Base-by-base conservation (phyloP, 1,140 invertebrate genomes). In the Drosophila grimshawi region DNA sequence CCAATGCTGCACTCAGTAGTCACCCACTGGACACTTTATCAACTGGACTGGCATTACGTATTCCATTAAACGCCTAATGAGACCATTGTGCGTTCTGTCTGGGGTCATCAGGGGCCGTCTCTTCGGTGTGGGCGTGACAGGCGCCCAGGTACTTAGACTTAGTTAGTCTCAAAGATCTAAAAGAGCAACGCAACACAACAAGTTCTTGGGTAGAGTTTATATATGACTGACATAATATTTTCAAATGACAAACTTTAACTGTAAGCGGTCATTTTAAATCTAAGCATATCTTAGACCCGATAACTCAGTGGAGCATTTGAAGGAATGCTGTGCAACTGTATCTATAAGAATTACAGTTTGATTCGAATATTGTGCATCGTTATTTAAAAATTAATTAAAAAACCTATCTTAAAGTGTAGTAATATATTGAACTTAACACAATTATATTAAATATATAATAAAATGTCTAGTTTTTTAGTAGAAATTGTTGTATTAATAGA, bases 41-140 rank as follows among this genome's bases (percentile, higher is more conserved):
- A 86, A 80, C 70, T 64, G 53, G 39, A 45, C 60, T 30, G 55
- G 57, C 85, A 88, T 88, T 88, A 88, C 78, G 79, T 88, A 88
- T 88, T 89, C 85, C 85, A 88, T 88, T 88, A 89, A 89, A 89
- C 81, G 85, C 66, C 80, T 88, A 88, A 88, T 88, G 85, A 88
- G 85, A 64, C 85, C 86, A 88, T 88, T 89, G 80, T 80, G 69
- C 65, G 35, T 19, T 19, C 35, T 11, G 37, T 35, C 52, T 55
- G 67, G 67, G 48, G 61, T 70, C 70, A 73, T 73, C 70, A 73
- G 70, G 70, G 70, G 67, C 52, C 37, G 35, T 35, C 39, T 32
- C 55, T 8, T 37, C 32, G 27, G 29, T 27, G 3, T 52, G 74
- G 79, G 64, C 78, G 66, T 61, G 59, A 41, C 33, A 11, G 33